A percentile compares a stretch with the other conserved stretches of the same genome.
Conservation (phyloP, 2,797 vertebrate genomes). For the Thalassophryne amazonica region DNA sequence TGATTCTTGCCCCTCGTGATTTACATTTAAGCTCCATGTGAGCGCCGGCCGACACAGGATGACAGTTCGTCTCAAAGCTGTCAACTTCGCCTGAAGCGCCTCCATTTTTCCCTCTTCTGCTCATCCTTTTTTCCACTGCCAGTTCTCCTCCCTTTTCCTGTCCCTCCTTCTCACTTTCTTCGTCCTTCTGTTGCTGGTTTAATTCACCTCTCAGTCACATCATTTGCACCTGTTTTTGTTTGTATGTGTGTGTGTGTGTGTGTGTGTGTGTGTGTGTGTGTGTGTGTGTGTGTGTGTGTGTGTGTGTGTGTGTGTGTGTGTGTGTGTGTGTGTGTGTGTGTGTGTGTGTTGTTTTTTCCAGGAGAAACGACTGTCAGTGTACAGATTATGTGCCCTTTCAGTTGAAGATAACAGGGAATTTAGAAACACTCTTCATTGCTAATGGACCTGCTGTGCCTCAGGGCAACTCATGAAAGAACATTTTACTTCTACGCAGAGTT, state of each 20-base stretch:
- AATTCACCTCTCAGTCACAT: background rate
- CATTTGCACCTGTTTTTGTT: conserved; percentile 8
- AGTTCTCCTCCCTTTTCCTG: background rate
- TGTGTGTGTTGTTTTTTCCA: too few relatives aligned
- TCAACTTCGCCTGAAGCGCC: background rate
- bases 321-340: too few relatives aligned
- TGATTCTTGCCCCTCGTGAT: conserved; percentile 12
- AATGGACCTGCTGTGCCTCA: conserved; percentile 5
- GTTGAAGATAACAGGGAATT: conserved; percentile 16
- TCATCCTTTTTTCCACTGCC: conserved; percentile 13
- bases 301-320: too few relatives aligned
- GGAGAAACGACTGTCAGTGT: background rate
- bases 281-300: too few relatives aligned
- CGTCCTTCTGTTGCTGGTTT: background rate
- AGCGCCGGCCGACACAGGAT: conserved; percentile 3
- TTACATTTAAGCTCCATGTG: conserved; percentile 6
- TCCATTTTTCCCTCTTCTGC: background rate
- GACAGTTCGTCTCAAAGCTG: conserved; percentile 26
- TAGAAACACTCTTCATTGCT: conserved; percentile 1
- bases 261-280: too few relatives aligned
- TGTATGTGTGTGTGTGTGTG: too few relatives aligned
- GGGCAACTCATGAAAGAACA: conserved; percentile 14
- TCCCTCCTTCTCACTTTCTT: background rate
- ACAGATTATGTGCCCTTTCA: conserved; percentile 12
- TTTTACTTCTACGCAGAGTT: conserved; percentile 17